Conservation (phyloP, 2,888 invertebrate species). For the Chaetogeoica ovagalla region DNA sequence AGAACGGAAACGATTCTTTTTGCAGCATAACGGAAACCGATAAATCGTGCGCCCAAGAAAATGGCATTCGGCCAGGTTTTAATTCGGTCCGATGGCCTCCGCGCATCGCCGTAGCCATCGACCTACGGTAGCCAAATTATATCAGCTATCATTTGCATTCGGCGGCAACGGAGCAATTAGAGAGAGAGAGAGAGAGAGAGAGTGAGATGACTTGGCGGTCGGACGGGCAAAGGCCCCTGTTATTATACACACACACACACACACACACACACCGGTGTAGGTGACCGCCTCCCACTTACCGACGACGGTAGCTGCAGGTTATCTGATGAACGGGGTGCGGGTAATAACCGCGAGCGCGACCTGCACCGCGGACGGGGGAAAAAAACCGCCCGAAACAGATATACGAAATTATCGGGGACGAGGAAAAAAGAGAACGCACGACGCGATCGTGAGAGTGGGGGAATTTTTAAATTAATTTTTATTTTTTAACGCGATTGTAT, state of each 20-base stretch:
- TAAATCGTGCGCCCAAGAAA: slow-evolving; percentile 39
- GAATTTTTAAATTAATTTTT: too few relatives aligned
- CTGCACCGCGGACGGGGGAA: not conserved
- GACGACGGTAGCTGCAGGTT: not conserved
- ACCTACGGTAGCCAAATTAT: slow-evolving; percentile 34
- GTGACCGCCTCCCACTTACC: not conserved
- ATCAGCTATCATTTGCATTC: slow-evolving; percentile 44
- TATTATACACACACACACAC: not conserved
- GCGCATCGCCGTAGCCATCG: not conserved
- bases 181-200: too few relatives aligned
- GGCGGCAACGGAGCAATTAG: not conserved
- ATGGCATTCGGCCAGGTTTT: slow-evolving; percentile 47
- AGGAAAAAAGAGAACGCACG: not conserved
- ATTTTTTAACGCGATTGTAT: too few relatives aligned
- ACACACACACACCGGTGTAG: not conserved
- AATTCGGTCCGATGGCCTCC: slow-evolving; percentile 34
- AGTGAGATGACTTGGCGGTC: not conserved
- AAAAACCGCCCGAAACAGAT: slow-evolving; percentile 1
- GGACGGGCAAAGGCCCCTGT: not conserved
- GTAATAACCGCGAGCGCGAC: not conserved
- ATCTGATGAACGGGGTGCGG: not conserved
- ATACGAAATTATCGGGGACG: too few relatives aligned
- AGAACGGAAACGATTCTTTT: slow-evolving; percentile 38
- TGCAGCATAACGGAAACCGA: slow-evolving; percentile 23
- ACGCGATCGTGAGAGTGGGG: not conserved